A percentile compares a stretch with the other conserved stretches of the same genome.
Evolutionary conservation across 1,140 invertebrate species (phyloP).

Genomic region (Nilaparvata lugens): DNA sequence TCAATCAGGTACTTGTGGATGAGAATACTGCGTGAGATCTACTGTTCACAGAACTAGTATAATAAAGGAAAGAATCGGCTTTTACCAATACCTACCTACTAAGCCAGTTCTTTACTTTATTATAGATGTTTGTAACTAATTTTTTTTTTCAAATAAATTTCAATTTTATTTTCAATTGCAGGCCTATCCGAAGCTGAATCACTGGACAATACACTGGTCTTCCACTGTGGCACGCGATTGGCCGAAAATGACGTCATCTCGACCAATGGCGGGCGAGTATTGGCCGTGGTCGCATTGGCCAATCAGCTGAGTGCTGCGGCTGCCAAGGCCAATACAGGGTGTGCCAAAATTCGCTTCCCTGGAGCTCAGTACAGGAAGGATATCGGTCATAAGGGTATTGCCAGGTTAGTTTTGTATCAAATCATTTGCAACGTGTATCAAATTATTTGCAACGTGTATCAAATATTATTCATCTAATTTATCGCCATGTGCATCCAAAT

Average conservation of each 20-base stretch:
- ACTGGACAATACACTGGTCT: conserved; percentile 44
- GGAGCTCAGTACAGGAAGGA: conserved; percentile 80
- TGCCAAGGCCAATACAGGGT: conserved; percentile 57
- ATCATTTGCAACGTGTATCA: no score
- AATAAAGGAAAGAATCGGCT: no score
- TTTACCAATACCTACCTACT: no score
- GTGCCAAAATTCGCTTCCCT: conserved; percentile 64
- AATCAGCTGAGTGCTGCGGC: conserved; percentile 58
- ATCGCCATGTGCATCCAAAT: no score
- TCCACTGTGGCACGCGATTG: conserved; percentile 54
- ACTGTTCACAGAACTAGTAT: no score
- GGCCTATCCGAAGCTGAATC: conserved; percentile 42
- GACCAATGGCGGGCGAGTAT: conserved; percentile 87
- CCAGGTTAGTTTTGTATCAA: conserved; percentile 59
- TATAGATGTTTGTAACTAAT: no score
- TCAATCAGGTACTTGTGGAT: no score
- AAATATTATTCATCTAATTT: no score
- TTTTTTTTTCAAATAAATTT: neutral
- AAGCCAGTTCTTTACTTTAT: no score
- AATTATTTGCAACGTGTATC: no score
- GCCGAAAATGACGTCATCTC: conserved; percentile 49
- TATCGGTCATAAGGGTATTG: conserved; percentile 79
- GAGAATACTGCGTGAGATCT: no score
- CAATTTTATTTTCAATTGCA: conserved; percentile 23
- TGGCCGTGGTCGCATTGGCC: conserved; percentile 66